These are phyloP conservation scores for Procambarus virginalis DNA, from an alignment of 1,140 invertebrate genomes.

Conservation along the genomic window DNA sequence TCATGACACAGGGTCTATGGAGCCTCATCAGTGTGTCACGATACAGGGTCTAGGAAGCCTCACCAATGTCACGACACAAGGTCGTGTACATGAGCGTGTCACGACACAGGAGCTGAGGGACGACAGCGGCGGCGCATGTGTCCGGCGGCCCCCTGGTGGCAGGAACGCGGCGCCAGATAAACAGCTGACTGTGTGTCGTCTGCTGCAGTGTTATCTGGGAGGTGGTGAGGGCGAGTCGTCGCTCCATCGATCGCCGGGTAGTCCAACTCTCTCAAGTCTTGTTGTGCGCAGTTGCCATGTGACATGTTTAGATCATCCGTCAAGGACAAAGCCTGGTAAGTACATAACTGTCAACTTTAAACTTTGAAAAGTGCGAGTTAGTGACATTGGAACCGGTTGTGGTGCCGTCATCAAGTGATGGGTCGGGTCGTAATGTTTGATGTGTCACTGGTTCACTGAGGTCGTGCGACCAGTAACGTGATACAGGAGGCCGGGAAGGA, in stretches of 20 bases:
- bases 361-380: too few species aligned
- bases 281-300: slow-evolving; percentile 46
- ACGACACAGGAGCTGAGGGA: not conserved
- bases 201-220: slow-evolving; percentile 53
- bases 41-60: too few species aligned
- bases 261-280: slow-evolving; percentile 23
- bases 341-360: not conserved
- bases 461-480: too few species aligned
- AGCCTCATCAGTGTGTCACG: too few species aligned
- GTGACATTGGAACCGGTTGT: not conserved
- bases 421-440: too few species aligned
- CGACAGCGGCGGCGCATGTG: slow-evolving; percentile 15
- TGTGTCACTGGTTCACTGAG: not conserved
- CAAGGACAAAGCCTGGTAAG: slow-evolving; percentile 51
- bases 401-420: not conserved
- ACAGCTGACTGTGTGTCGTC: slow-evolving; percentile 50
- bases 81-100: too few species aligned
- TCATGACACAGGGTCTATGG: too few species aligned
- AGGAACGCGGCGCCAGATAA: slow-evolving; percentile 48
- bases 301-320: slow-evolving; percentile 45
- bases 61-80: too few species aligned
- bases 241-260: slow-evolving; percentile 17
- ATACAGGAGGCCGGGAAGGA: too few species aligned
- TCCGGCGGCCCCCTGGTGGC: slow-evolving; percentile 25
- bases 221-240: slow-evolving; percentile 10